Conservation (phyloP, 2,113 vertebrate species). For the Rhipidura dahli region DNA sequence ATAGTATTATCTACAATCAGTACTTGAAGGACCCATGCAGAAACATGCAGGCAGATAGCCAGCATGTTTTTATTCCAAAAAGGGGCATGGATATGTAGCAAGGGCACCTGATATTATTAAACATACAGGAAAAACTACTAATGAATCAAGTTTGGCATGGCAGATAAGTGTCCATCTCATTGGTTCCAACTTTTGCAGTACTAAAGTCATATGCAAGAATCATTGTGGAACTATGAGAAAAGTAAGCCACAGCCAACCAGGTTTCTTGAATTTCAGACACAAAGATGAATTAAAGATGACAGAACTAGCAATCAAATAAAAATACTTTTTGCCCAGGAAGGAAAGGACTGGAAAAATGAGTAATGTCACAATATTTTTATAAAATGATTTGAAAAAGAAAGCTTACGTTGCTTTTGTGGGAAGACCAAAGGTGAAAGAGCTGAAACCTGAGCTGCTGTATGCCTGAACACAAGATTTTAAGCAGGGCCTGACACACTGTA, state of each 20-base stretch:
- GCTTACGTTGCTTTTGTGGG: slow-evolving; percentile 61
- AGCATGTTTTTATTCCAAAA: not conserved
- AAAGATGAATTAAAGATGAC: not conserved
- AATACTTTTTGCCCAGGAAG: not conserved
- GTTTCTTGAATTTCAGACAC: not conserved
- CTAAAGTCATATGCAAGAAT: not conserved
- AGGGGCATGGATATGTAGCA: not conserved
- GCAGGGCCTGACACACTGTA: slow-evolving; percentile 45
- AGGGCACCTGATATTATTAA: not conserved
- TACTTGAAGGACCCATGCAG: not conserved
- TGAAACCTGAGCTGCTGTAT: slow-evolving; percentile 62
- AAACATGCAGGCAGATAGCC: not conserved
- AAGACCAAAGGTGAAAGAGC: slow-evolving; percentile 76
- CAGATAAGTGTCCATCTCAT: not conserved
- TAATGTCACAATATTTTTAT: not conserved
- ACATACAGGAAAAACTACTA: not conserved
- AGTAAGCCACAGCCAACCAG: not conserved
- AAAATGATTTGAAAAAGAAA: slow-evolving; percentile 43
- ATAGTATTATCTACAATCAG: not conserved
- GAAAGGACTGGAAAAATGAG: not conserved
- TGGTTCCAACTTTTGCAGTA: not conserved
- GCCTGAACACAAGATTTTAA: slow-evolving; percentile 27
- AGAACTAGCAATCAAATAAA: not conserved
- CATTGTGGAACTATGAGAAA: not conserved
- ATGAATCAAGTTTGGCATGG: not conserved